Percentiles rank a stretch among this genome's conserved stretches.
phyloP scores from a whole-genome alignment of 2,888 invertebrate genomes.

The Pyrocoelia pectoralis region DNA sequence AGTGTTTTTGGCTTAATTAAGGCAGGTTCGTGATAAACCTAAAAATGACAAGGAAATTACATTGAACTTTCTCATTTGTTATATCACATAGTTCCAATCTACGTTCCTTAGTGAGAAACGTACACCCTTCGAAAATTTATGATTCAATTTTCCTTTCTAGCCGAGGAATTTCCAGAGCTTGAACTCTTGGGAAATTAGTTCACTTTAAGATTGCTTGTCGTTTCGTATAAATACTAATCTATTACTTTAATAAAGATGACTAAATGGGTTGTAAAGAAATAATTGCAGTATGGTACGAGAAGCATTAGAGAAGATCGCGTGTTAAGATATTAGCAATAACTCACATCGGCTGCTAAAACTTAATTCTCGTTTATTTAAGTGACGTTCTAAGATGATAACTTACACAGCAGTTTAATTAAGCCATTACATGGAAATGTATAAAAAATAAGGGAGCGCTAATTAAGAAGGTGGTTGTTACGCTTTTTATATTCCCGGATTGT shows the following conservation, averaged over 20 bases:
- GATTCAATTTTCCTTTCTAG: conserved; percentile 11
- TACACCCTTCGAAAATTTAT: conserved; percentile 9
- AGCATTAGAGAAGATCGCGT: conserved; percentile 19
- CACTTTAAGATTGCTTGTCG: not conserved
- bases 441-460: no score
- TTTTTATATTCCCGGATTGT: no score
- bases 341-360: conserved; percentile 15
- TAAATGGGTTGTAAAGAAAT: conserved; percentile 7
- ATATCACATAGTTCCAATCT: not conserved
- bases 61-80: no score
- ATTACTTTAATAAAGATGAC: not conserved
- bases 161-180: not conserved
- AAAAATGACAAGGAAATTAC: no score
- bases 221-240: not conserved
- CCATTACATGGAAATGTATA: no score
- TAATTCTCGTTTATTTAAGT: no score
- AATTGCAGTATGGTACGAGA: conserved; percentile 10
- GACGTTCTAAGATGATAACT: no score
- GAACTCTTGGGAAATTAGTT: conserved; percentile 14
- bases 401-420: no score
- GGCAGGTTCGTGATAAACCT: no score
- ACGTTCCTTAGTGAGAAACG: not conserved
- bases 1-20: no score
- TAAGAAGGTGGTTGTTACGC: no score
- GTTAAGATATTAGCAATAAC: conserved; percentile 18